Conservation (phyloP, 2,888 invertebrate genomes). For the Caenorhabditis sp. region DNA sequence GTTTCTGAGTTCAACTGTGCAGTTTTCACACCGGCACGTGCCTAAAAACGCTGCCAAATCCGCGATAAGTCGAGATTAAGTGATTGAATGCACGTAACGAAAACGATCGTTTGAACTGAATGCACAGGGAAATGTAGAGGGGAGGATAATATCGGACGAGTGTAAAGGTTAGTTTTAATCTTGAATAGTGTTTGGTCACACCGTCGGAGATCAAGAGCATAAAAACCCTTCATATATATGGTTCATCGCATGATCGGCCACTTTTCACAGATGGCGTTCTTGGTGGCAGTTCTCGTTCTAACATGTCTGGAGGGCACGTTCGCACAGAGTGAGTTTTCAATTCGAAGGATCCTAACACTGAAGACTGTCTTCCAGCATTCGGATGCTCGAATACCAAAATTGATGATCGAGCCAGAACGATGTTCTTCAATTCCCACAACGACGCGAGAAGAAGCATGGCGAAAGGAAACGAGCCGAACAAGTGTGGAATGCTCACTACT, state of each 20-base stretch:
- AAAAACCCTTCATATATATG: constrained; percentile 45
- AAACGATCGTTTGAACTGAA: constrained; percentile 44
- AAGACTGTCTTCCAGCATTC: constrained; percentile 46
- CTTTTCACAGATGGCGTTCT: constrained; percentile 41
- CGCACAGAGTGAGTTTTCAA: constrained; percentile 43
- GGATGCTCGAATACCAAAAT: constrained; percentile 59
- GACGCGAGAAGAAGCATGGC: constrained; percentile 59
- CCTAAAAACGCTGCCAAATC: constrained; percentile 16
- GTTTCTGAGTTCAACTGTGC: constrained; percentile 38
- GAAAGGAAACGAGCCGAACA: constrained; percentile 62
- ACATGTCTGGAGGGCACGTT: constrained; percentile 26
- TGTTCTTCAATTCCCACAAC: constrained; percentile 58
- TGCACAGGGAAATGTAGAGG: not conserved
- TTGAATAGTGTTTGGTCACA: constrained; percentile 58
- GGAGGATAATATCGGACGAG: not conserved
- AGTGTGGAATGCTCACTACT: constrained; percentile 54
- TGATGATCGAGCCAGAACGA: constrained; percentile 55
- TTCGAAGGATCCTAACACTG: not conserved
- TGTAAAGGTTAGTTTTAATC: constrained; percentile 45
- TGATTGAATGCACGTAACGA: constrained; percentile 29
- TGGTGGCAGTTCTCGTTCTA: constrained; percentile 36
- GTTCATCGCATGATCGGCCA: not conserved
- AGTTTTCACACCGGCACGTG: constrained; percentile 37
- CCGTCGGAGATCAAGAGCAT: constrained; percentile 18
- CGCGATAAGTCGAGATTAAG: constrained; percentile 45